Conservation (phyloP, 2,888 invertebrate species). For the Oscheius sp. region DNA sequence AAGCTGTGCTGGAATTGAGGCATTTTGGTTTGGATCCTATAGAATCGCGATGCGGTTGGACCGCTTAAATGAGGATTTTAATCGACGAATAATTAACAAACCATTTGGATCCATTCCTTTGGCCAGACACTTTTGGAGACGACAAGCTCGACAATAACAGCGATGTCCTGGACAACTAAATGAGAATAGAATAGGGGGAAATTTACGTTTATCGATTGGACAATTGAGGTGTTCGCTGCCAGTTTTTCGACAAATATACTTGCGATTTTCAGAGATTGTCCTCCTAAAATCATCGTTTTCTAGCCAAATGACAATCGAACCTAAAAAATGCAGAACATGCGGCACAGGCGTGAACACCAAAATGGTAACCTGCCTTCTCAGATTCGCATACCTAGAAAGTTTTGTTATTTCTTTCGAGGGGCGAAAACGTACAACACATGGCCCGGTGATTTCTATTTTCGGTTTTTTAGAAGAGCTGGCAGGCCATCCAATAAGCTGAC, state of each 20-base stretch:
- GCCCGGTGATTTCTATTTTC: not conserved
- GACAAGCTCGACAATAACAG: constrained; percentile 45
- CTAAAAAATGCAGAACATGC: constrained; percentile 44
- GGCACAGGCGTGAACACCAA: constrained; percentile 41
- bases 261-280: constrained; percentile 26
- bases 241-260: constrained; percentile 25
- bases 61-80: constrained; percentile 29
- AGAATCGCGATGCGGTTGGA: constrained; percentile 42
- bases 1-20: not conserved
- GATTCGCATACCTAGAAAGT: constrained; percentile 37
- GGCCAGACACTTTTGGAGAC: constrained; percentile 38
- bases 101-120: constrained; percentile 41
- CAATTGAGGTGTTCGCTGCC: constrained; percentile 32
- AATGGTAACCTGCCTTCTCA: constrained; percentile 40
- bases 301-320: too few relatives aligned
- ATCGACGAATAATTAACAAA: not conserved
- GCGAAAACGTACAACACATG: not conserved
- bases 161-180: constrained; percentile 35
- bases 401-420: not conserved
- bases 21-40: constrained; percentile 33
- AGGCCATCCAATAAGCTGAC: not conserved
- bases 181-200: not conserved
- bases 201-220: constrained; percentile 28
- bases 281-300: too few relatives aligned
- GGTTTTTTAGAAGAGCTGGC: not conserved